phyloP scores from a whole-genome alignment of 2,797 vertebrate genomes.

The Sebastolobus alascanus region DNA sequence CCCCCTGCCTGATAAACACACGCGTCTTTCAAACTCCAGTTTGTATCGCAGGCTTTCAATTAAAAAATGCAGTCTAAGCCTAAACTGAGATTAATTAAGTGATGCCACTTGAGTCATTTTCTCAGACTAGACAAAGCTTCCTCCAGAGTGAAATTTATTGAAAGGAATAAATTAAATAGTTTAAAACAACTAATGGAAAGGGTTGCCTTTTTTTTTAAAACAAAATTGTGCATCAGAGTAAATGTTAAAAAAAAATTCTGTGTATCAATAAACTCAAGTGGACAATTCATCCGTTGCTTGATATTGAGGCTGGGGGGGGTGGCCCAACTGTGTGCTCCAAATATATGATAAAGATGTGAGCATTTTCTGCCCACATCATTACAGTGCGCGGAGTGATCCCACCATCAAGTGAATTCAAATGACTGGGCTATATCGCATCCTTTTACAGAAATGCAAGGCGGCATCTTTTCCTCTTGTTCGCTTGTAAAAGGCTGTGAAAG shows the following conservation, averaged over 20 bases:
- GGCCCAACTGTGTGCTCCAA: not conserved
- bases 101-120: not conserved
- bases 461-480: conserved; percentile 10
- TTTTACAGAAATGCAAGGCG: conserved; percentile 28
- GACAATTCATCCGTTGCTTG: not conserved
- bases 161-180: not conserved
- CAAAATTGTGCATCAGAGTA: not conserved
- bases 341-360: conserved; percentile 20
- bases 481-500: conserved; percentile 13
- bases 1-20: not conserved
- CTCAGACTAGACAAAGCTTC: not conserved
- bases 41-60: not conserved
- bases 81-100: not conserved
- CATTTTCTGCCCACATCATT: conserved; percentile 19
- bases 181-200: not conserved
- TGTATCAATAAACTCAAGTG: not conserved
- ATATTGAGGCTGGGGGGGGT: not conserved
- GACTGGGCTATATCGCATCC: conserved; percentile 7
- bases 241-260: not conserved
- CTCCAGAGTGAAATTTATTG: not conserved
- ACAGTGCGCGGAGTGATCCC: conserved; percentile 28
- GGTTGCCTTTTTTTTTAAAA: not conserved
- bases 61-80: not conserved
- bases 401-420: conserved; percentile 37
- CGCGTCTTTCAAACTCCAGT: not conserved